Conservation (phyloP, 2,113 vertebrate species). For the Rhadina sibilatrix region DNA sequence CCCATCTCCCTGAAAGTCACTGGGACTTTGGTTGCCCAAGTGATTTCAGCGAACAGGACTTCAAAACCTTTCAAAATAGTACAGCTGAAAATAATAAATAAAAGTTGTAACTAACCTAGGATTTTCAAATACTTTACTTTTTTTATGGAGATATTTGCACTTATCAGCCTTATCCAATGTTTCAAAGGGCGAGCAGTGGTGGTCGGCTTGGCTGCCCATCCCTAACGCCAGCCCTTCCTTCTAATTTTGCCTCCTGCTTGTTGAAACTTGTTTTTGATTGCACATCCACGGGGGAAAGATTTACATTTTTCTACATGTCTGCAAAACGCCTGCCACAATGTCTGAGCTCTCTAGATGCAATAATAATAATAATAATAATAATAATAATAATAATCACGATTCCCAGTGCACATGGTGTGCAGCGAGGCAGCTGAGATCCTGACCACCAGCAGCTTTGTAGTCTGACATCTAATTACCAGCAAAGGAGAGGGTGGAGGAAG, state of each 20-base stretch:
- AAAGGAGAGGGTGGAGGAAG: neutral
- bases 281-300: neutral
- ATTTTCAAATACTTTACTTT: neutral
- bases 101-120: neutral
- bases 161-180: neutral
- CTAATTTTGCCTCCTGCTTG: neutral
- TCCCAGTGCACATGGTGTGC: rapidly evolving
- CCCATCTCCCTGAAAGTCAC: neutral
- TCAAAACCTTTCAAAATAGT: neutral
- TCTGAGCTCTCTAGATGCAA: neutral
- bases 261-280: neutral
- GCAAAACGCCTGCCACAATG: neutral
- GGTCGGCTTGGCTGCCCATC: neutral
- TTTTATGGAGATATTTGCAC: neutral
- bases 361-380: neutral
- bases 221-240: neutral
- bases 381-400: rapidly evolving
- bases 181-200: neutral
- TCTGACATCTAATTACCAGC: neutral
- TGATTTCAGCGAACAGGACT: neutral
- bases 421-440: neutral
- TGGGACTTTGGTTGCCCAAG: neutral
- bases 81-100: neutral
- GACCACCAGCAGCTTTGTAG: neutral
- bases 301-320: neutral